A percentile compares a stretch with the other conserved stretches of the same genome.
Conservation (phyloP, 2,797 vertebrate genomes). For the Sebastes paucispinis region DNA sequence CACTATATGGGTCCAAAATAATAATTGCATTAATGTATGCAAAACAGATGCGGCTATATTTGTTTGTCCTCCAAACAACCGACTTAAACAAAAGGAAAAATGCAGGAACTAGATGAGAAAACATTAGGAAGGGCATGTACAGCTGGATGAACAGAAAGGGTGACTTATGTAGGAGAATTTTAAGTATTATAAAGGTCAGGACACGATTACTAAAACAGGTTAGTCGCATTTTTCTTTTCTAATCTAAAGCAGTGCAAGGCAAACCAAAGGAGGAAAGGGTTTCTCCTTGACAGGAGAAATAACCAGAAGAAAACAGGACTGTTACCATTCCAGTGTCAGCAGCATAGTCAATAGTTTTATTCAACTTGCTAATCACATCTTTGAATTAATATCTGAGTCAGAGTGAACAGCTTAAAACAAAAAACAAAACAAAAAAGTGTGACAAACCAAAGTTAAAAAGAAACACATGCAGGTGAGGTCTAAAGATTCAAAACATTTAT, state of each 20-base stretch:
- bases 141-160: constrained; percentile 33
- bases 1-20: background rate
- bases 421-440: constrained; percentile 34
- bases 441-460: constrained; percentile 72
- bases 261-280: background rate
- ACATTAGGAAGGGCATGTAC: constrained; percentile 25
- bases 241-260: background rate
- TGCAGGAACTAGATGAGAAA: constrained; percentile 20
- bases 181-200: background rate
- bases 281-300: constrained; percentile 14
- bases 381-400: constrained; percentile 29
- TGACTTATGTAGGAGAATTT: constrained; percentile 21
- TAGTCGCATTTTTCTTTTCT: background rate
- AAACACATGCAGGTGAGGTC: constrained; percentile 83
- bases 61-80: background rate
- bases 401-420: constrained; percentile 46
- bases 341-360: constrained; percentile 55
- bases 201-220: background rate
- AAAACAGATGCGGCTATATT: constrained; percentile 1
- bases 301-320: constrained; percentile 44
- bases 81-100: background rate
- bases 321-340: constrained; percentile 47
- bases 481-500: constrained; percentile 83
- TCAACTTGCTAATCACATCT: constrained; percentile 44
- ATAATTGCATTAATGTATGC: background rate